Base-by-base conservation (phyloP, 2,113 vertebrate species). In the Alces alces region DNA sequence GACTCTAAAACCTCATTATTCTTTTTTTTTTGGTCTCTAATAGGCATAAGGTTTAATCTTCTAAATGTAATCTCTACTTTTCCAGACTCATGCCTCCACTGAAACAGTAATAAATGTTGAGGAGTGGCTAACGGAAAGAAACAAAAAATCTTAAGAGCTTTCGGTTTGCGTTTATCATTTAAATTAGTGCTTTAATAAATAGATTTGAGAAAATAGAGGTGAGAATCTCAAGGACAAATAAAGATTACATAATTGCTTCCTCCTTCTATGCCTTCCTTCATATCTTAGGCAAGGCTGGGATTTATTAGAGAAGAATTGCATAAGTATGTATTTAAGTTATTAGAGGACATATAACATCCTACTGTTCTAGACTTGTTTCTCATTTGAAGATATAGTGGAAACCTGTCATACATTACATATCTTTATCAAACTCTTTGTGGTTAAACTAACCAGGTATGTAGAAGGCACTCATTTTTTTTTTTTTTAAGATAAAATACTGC, bases 1-100 rank as follows among this genome's bases (percentile, higher is more conserved):
- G 66, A 83, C 19, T 90, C 3, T 73, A 57, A 54, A 50, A 52
- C 39, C 19, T 76, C 33, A 84, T 27, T 95, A 39, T 39, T 95
- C 12, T 89, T 16, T 94, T 54, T 93, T 88, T 92, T 92, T 64
- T 85, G 16, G 33, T 39, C 25, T 70, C 30, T 86, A 50, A 33
- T 91, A 70, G 50, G 43, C 58, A 60, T 80, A 55, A 94, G 11
- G 14, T 61, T 90, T 95, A 90, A n/a, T 96, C 14, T 96, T 94
- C 30, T 96, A 76, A 86, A 54, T 83, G 28, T 95, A 47, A 93
- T 83, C 7, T 93, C n/a, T 79, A 21, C 25, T 66, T 90, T 92
- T 76, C 55, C 17, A 50, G 13, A 55, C 11, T 70, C 54, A 83
- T 83, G 8, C 47, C 47, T 92, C 85, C 28, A 82, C 25, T 39